Evolutionary conservation across 2,888 invertebrate genomes (phyloP).

Genomic region (Sphecodes monilicornis): DNA sequence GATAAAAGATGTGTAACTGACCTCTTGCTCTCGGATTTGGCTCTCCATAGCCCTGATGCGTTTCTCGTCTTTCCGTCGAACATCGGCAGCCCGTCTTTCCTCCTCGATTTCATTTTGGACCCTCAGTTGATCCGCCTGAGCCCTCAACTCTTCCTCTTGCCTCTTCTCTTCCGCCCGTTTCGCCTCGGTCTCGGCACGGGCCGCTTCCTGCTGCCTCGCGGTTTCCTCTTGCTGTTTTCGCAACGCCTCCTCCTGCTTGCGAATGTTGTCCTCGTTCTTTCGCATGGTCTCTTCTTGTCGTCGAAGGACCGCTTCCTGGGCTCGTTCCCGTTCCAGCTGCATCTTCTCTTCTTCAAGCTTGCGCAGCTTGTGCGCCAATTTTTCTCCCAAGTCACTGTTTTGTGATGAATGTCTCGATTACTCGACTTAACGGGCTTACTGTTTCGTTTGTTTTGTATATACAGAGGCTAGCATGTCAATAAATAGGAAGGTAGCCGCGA

Average conservation of each 20-base stretch:
- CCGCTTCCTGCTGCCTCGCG: conserved; percentile 72
- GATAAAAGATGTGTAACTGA: conserved; percentile 73
- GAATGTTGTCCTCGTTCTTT: conserved; percentile 80
- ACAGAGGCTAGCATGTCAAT: conserved; percentile 22
- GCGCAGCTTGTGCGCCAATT: conserved; percentile 86
- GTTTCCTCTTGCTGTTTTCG: conserved; percentile 74
- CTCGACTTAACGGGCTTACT: conserved; percentile 23
- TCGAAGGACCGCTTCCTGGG: conserved; percentile 78
- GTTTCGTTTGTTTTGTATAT: conserved; percentile 6
- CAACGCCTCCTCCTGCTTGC: conserved; percentile 77
- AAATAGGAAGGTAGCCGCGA: background rate
- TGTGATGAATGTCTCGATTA: conserved; percentile 51
- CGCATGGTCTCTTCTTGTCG: conserved; percentile 79
- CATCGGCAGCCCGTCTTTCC: conserved; percentile 79
- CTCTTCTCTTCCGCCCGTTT: conserved; percentile 75
- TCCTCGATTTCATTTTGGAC: conserved; percentile 77
- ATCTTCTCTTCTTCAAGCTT: conserved; percentile 85
- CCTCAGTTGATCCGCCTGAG: conserved; percentile 77
- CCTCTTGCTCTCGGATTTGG: conserved; percentile 89
- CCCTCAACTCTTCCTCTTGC: conserved; percentile 74
- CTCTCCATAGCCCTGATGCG: conserved; percentile 88
- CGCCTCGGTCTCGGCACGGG: conserved; percentile 67
- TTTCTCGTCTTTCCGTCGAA: conserved; percentile 83
- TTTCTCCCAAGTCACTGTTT: conserved; percentile 85
- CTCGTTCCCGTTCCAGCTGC: conserved; percentile 84